Evolutionary conservation across 2,888 invertebrate species (phyloP).

Genomic region (Pegoplata infirma): DNA sequence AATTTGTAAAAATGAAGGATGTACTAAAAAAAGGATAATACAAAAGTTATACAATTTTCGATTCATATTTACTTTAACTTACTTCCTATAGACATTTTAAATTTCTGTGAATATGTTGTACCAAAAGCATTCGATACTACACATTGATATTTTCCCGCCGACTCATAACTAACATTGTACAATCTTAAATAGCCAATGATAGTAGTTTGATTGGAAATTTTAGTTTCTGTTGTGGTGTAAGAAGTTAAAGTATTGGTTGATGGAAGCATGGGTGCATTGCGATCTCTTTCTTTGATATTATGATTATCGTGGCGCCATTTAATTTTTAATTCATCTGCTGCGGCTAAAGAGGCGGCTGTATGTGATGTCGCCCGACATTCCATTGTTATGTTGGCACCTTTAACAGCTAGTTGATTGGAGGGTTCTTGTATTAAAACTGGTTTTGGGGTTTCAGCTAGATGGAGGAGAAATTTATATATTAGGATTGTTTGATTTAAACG

Average conservation of each 20-base stretch:
- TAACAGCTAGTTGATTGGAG: conserved; percentile 88
- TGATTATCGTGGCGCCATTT: conserved; percentile 93
- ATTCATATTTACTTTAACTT: conserved; percentile 69
- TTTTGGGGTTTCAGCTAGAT: conserved; percentile 85
- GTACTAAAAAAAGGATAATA: conserved; percentile 83
- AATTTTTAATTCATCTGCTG: conserved; percentile 83
- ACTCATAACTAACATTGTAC: conserved; percentile 86
- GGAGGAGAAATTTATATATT: background rate
- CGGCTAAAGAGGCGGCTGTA: conserved; percentile 82
- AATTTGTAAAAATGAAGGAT: conserved; percentile 90
- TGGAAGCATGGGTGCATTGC: conserved; percentile 16
- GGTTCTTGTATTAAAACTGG: conserved; percentile 91
- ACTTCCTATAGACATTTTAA: conserved; percentile 91
- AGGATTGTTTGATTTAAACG: background rate
- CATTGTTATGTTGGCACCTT: conserved; percentile 90
- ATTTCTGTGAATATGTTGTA: conserved; percentile 91
- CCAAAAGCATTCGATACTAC: conserved; percentile 93
- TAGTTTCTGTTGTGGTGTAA: conserved; percentile 76
- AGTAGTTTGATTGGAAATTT: conserved; percentile 80
- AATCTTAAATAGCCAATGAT: conserved; percentile 87
- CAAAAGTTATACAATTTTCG: background rate
- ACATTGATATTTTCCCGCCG: conserved; percentile 95
- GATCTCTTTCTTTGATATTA: conserved; percentile 77
- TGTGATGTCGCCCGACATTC: conserved; percentile 90
- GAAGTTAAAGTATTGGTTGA: conserved; percentile 35